phyloP scores from a whole-genome alignment of 2,797 vertebrate species.

The Melopsittacus undulatus region DNA sequence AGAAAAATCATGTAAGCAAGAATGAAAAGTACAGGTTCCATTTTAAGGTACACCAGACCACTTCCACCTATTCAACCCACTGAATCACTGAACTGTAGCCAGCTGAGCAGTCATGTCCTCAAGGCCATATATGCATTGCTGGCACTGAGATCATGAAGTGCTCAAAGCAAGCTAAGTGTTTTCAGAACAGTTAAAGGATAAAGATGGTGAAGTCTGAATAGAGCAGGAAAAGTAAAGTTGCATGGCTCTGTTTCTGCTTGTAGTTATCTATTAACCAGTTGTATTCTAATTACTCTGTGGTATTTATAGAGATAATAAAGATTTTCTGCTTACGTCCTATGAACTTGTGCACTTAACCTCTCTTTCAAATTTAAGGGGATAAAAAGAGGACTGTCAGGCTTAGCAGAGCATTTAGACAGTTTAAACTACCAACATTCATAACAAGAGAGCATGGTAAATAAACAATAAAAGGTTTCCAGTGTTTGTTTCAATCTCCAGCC shows the following conservation, averaged over 20 bases:
- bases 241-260: not conserved
- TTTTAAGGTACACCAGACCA: conserved; percentile 66
- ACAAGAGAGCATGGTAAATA: conserved; percentile 19
- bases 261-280: conserved; percentile 44
- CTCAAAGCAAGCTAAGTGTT: conserved; percentile 27
- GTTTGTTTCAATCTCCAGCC: conserved; percentile 15
- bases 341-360: not conserved
- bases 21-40: conserved; percentile 67
- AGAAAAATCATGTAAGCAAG: conserved; percentile 64
- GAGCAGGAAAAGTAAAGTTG: conserved; percentile 23
- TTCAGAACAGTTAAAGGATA: not conserved
- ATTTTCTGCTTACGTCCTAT: not conserved
- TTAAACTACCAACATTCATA: conserved; percentile 34
- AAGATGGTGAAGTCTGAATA: not conserved
- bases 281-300: not conserved
- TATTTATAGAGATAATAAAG: conserved; percentile 41
- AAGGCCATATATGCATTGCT: conserved; percentile 45
- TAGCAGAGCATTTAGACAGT: conserved; percentile 7
- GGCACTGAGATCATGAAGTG: conserved; percentile 41
- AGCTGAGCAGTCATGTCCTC: conserved; percentile 64
- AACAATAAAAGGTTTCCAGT: not conserved
- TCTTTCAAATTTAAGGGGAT: not conserved
- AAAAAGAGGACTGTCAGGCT: not conserved
- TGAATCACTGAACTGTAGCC: conserved; percentile 62
- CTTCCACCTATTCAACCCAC: conserved; percentile 59